These are phyloP conservation scores for Drosophila hamatofila DNA, from an alignment of 2,888 invertebrate species.

Conservation along the genomic window DNA sequence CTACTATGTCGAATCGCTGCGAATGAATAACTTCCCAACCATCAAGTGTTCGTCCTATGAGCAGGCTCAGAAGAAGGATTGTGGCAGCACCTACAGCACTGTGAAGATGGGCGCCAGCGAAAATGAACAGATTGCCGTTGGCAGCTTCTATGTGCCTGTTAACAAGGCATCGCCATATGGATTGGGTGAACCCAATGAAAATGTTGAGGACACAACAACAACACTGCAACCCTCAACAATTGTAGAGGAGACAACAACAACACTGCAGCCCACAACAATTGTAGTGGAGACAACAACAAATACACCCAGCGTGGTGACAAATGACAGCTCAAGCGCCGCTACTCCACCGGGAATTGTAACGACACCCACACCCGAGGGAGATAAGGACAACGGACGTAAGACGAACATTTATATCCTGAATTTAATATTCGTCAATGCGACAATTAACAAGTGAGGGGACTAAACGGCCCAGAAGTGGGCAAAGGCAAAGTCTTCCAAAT, in stretches of 20 bases:
- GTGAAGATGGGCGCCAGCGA: slow-evolving; percentile 73
- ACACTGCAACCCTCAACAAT: neutral
- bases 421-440: slow-evolving; percentile 59
- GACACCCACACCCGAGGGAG: slow-evolving; percentile 32
- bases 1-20: slow-evolving; percentile 85
- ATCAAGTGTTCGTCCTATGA: slow-evolving; percentile 67
- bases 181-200: slow-evolving; percentile 34
- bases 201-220: slow-evolving; percentile 1
- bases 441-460: slow-evolving; percentile 40
- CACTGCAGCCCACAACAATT: slow-evolving; percentile 15
- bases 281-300: slow-evolving; percentile 16
- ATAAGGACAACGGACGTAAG: slow-evolving; percentile 15
- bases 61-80: slow-evolving; percentile 70
- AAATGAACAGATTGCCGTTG: slow-evolving; percentile 68
- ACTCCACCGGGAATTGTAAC: slow-evolving; percentile 7
- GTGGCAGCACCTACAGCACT: slow-evolving; percentile 65
- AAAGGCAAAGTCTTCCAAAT: neutral
- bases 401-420: slow-evolving; percentile 65
- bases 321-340: neutral
- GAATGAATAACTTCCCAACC: slow-evolving; percentile 75
- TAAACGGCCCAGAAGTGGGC: neutral
- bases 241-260: slow-evolving; percentile 9
- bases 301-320: slow-evolving; percentile 3
- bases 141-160: slow-evolving; percentile 82
- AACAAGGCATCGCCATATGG: slow-evolving; percentile 78